Conservation (phyloP, 2,888 invertebrate species). For the Mactromeris polynyma region DNA sequence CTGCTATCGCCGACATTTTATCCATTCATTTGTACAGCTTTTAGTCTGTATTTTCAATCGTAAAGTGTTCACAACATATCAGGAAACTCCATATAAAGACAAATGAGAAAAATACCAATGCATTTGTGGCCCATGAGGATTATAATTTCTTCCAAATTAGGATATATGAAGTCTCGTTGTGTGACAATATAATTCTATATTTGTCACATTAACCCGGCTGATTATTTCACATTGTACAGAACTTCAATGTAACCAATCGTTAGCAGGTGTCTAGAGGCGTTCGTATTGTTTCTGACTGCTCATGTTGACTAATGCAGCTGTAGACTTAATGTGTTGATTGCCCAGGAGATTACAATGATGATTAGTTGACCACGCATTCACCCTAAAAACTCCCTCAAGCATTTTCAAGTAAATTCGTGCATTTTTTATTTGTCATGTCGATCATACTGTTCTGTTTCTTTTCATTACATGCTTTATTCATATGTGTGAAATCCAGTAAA, state of each 20-base stretch:
- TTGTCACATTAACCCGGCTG: background rate
- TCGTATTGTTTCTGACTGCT: background rate
- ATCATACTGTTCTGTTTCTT: background rate
- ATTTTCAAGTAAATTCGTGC: background rate
- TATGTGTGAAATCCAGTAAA: slow-evolving; percentile 6
- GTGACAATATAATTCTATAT: background rate
- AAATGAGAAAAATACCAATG: background rate
- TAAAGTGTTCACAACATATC: too few relatives aligned
- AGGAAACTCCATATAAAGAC: too few relatives aligned
- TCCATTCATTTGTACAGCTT: too few relatives aligned
- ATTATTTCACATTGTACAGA: background rate
- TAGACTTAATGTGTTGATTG: background rate
- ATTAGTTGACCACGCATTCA: background rate
- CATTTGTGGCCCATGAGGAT: background rate
- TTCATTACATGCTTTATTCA: background rate
- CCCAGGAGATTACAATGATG: background rate
- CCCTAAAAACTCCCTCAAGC: background rate
- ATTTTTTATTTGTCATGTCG: background rate
- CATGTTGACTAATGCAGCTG: background rate
- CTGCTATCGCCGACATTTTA: too few relatives aligned
- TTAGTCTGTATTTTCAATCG: too few relatives aligned
- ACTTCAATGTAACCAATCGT: background rate
- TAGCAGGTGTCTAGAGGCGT: background rate
- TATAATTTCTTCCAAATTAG: background rate
- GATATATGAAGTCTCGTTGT: background rate